phyloP scores from a whole-genome alignment of 2,888 invertebrate genomes.

The Peribatodes rhomboidaria region DNA sequence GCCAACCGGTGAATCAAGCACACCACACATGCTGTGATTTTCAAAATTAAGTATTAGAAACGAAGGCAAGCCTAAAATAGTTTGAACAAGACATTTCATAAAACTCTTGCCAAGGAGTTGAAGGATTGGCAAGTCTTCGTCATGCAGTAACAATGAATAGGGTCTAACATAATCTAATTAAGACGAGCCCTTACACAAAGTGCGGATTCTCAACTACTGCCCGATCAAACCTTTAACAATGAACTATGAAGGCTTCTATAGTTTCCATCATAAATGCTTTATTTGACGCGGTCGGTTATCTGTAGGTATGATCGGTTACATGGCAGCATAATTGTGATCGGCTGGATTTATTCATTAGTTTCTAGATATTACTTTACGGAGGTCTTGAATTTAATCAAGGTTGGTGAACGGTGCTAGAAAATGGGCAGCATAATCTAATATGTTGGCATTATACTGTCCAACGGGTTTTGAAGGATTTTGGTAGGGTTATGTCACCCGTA shows the following conservation, averaged over 20 bases:
- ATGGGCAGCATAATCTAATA: background rate
- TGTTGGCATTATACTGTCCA: background rate
- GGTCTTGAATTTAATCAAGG: conserved; percentile 34
- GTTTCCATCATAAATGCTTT: conserved; percentile 59
- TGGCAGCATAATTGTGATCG: conserved; percentile 46
- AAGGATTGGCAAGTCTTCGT: background rate
- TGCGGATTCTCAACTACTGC: conserved; percentile 26
- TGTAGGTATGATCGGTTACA: conserved; percentile 49
- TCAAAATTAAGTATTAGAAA: too few relatives aligned
- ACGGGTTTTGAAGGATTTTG: background rate
- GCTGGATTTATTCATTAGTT: conserved; percentile 44
- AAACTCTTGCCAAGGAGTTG: background rate
- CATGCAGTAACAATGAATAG: too few relatives aligned
- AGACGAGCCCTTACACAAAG: background rate
- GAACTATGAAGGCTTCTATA: conserved; percentile 9
- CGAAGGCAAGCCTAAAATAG: too few relatives aligned
- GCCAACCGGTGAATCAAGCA: too few relatives aligned
- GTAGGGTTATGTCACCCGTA: background rate
- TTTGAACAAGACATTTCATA: too few relatives aligned
- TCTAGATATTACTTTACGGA: conserved; percentile 36
- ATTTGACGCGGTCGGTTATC: conserved; percentile 55
- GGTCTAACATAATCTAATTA: too few relatives aligned
- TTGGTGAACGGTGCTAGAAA: conserved; percentile 22
- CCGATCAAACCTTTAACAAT: background rate
- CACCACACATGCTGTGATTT: too few relatives aligned